Percentiles rank a stretch among this genome's conserved stretches.
These are phyloP conservation scores for Drosophila mojavensis DNA, from an alignment of 1,140 invertebrate genomes.

Conservation along the genomic window DNA sequence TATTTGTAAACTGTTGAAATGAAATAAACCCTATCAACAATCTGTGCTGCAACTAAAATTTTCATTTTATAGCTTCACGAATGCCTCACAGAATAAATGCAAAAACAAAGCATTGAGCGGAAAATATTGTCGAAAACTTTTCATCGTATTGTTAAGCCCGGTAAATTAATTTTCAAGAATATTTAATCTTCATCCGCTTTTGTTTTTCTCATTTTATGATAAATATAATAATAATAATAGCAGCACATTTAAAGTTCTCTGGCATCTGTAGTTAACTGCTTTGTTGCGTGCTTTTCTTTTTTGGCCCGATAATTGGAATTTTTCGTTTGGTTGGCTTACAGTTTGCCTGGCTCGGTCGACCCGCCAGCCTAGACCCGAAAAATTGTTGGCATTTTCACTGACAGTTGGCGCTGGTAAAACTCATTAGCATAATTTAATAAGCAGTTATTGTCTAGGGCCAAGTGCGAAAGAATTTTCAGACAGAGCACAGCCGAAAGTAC, in stretches of 20 bases:
- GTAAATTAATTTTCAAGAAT: too few species aligned
- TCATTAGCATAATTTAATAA: slow-evolving; percentile 83
- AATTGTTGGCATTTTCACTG: slow-evolving; percentile 47
- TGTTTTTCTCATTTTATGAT: not conserved
- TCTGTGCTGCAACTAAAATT: too few species aligned
- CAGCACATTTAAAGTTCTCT: slow-evolving; percentile 10
- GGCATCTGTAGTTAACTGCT: slow-evolving; percentile 12
- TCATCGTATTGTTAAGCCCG: too few species aligned
- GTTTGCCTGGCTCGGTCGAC: not conserved
- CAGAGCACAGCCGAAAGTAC: slow-evolving; percentile 50
- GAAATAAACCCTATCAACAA: too few species aligned
- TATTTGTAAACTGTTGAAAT: too few species aligned
- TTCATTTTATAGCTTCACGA: too few species aligned
- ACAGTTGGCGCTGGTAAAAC: slow-evolving; percentile 57
- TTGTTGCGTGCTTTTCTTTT: slow-evolving; percentile 26
- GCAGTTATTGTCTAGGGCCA: slow-evolving; percentile 61
- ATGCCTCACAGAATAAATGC: too few species aligned
- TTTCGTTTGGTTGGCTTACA: slow-evolving; percentile 43
- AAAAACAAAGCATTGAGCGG: too few species aligned
- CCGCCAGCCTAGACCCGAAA: not conserved
- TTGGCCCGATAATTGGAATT: slow-evolving; percentile 71
- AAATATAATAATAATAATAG: not conserved
- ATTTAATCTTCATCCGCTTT: too few species aligned
- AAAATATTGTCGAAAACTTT: too few species aligned
- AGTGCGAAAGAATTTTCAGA: slow-evolving; percentile 23